Evolutionary conservation across 1,140 invertebrate species (phyloP).

Genomic region (Hydropsyche tenuis): DNA sequence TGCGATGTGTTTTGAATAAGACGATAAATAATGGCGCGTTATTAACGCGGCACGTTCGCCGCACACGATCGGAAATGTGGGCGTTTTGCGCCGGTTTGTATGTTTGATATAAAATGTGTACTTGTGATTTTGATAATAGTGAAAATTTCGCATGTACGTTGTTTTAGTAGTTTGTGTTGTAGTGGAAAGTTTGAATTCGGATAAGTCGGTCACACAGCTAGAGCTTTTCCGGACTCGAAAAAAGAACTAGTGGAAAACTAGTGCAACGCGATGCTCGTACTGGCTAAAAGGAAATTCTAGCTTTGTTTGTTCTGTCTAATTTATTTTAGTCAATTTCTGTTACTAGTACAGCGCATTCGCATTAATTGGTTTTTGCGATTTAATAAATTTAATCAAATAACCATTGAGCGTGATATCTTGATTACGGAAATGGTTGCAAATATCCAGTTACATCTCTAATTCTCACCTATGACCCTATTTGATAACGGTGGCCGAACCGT

Average conservation of each 20-base stretch:
- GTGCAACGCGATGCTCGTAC: too few relatives aligned
- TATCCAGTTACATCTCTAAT: not conserved
- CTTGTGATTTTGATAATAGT: not conserved
- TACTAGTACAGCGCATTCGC: too few relatives aligned
- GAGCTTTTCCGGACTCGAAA: not conserved
- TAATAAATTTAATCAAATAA: too few relatives aligned
- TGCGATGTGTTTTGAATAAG: not conserved
- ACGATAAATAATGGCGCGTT: not conserved
- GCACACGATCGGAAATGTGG: not conserved
- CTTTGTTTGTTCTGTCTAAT: too few relatives aligned
- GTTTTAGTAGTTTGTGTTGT: too few relatives aligned
- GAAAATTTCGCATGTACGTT: not conserved
- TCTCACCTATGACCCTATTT: slow-evolving; percentile 19
- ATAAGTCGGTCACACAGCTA: slow-evolving; percentile 1
- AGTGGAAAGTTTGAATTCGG: too few relatives aligned
- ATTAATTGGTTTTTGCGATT: too few relatives aligned
- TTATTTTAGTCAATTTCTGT: too few relatives aligned
- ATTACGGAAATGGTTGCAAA: too few relatives aligned
- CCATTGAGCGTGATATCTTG: too few relatives aligned
- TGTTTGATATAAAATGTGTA: not conserved
- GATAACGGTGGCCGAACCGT: slow-evolving; percentile 15
- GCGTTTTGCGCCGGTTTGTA: not conserved
- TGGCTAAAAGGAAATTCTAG: too few relatives aligned
- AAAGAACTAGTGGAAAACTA: too few relatives aligned
- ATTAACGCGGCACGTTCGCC: not conserved